Evolutionary conservation across 2,888 invertebrate genomes (phyloP).

Genomic region (Hydropsyche betteni): DNA sequence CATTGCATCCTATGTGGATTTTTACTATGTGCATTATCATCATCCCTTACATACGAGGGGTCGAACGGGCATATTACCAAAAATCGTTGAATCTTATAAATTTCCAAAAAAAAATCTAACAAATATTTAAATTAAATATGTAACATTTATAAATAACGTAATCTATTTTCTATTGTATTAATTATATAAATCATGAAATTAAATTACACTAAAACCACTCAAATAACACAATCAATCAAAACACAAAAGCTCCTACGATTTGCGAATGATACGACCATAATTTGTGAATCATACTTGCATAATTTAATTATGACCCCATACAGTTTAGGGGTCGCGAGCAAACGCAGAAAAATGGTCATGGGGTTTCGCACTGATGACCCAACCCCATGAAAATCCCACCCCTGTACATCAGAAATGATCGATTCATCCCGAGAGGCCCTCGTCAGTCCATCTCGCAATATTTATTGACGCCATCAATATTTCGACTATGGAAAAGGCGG

Average conservation of each 20-base stretch:
- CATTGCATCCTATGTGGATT: conserved; percentile 26
- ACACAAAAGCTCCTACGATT: not conserved
- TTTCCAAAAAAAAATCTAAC: too few relatives aligned
- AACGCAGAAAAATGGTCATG: conserved; percentile 36
- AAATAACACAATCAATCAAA: not conserved
- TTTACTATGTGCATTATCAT: conserved; percentile 24
- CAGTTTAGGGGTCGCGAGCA: conserved; percentile 6
- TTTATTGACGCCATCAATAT: conserved; percentile 40
- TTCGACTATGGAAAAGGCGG: not conserved
- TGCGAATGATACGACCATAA: conserved; percentile 35
- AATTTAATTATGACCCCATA: conserved; percentile 40
- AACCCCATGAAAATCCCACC: not conserved
- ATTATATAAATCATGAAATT: too few relatives aligned
- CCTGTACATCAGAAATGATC: conserved; percentile 36
- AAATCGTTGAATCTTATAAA: too few relatives aligned
- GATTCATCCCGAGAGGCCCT: conserved; percentile 36
- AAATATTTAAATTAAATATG: too few relatives aligned
- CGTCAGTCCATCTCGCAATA: conserved; percentile 27
- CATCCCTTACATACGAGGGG: not conserved
- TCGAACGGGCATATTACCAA: too few relatives aligned
- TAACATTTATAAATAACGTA: too few relatives aligned
- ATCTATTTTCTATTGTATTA: too few relatives aligned
- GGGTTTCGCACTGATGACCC: not conserved
- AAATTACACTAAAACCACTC: too few relatives aligned
- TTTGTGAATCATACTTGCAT: conserved; percentile 38